phyloP scores from a whole-genome alignment of 2,113 vertebrate genomes.

The Microtus richardsoni region DNA sequence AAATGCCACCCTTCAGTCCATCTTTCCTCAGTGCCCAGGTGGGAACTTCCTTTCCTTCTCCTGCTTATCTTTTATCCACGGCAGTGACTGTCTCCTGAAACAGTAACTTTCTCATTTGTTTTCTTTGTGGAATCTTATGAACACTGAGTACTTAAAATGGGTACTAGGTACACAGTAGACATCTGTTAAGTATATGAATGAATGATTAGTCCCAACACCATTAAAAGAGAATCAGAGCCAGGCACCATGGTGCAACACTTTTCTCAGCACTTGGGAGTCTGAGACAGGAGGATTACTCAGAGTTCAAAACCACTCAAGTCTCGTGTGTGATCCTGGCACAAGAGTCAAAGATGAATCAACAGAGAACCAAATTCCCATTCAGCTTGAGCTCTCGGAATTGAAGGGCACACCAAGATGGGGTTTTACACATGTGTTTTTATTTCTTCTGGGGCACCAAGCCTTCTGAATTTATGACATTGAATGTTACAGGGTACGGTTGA shows the following conservation, averaged over 20 bases:
- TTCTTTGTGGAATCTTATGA: slow-evolving; percentile 10
- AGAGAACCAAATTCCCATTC: background rate
- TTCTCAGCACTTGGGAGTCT: background rate
- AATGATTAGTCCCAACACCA: background rate
- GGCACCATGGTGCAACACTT: no score
- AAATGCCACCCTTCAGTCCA: background rate
- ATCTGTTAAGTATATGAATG: slow-evolving; percentile 9
- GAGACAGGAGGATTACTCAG: background rate
- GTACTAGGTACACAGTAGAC: background rate
- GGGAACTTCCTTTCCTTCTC: background rate
- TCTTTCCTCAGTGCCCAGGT: background rate
- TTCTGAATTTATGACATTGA: background rate
- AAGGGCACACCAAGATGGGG: background rate
- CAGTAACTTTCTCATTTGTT: background rate
- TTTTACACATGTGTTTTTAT: background rate
- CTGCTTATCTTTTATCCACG: background rate
- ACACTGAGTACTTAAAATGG: background rate
- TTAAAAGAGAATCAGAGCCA: background rate
- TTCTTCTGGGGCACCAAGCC: background rate
- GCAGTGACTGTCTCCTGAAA: background rate
- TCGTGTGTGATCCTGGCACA: background rate
- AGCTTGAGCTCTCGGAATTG: background rate
- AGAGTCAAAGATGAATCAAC: background rate
- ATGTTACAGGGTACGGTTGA: background rate
- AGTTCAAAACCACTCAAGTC: background rate